Evolutionary conservation across 2,888 invertebrate genomes (phyloP).

Genomic region (Scaptomyza parva): DNA sequence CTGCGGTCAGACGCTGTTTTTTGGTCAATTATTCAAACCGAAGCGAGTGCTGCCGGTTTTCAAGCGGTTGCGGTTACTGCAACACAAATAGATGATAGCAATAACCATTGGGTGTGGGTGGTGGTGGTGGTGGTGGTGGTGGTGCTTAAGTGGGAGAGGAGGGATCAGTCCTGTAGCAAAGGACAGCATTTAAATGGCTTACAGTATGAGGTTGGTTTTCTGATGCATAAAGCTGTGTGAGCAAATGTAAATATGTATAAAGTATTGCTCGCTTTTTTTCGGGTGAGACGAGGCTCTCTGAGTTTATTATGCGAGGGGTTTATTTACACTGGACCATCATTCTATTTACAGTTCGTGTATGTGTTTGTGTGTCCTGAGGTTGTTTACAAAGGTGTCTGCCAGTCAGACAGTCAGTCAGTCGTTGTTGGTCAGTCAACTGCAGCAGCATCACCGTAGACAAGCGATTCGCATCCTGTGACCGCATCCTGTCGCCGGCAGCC

Average conservation of each 20-base stretch:
- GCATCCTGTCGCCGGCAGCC: constrained; percentile 73
- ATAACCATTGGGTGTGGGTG: not conserved
- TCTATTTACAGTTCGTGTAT: constrained; percentile 13
- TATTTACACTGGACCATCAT: constrained; percentile 54
- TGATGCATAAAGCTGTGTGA: constrained; percentile 48
- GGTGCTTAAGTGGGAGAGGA: not conserved
- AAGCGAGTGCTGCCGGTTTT: constrained; percentile 40
- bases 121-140: too few species aligned
- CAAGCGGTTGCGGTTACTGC: constrained; percentile 60
- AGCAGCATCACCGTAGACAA: constrained; percentile 49
- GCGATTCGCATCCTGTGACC: constrained; percentile 71
- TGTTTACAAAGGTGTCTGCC: constrained; percentile 75
- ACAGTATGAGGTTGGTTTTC: constrained; percentile 24
- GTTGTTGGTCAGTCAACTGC: constrained; percentile 50
- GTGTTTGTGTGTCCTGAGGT: constrained; percentile 33
- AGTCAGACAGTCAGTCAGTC: constrained; percentile 58
- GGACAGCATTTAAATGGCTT: constrained; percentile 60
- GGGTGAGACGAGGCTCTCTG: constrained; percentile 8
- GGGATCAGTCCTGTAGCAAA: constrained; percentile 11
- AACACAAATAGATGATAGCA: constrained; percentile 13
- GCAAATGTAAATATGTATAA: constrained; percentile 50
- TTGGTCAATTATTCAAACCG: constrained; percentile 75
- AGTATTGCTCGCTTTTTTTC: constrained; percentile 60
- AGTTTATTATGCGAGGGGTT: constrained; percentile 62
- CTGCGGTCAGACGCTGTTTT: constrained; percentile 54